Evolutionary conservation across 2,888 invertebrate genomes (phyloP), one percentile per base, ranked within the genome.

Genomic region (Pammene fasciana): DNA sequence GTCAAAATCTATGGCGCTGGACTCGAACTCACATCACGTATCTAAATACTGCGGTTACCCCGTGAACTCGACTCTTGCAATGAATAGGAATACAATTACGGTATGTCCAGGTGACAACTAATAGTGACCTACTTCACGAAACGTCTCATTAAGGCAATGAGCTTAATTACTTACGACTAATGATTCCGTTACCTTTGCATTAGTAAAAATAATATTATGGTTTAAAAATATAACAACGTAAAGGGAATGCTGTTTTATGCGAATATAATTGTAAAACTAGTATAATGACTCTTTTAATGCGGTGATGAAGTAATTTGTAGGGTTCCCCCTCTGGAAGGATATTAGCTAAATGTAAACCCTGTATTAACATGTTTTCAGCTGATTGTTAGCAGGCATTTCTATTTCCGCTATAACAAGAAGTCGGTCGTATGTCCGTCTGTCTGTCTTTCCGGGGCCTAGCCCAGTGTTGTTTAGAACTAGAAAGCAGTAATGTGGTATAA

Each of bases 91-190:
- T 43, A 10, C 13, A 38, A 38, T 5, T 10, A 43, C 13, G 43
- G 41, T 50, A 57, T 68, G 59, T 70, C 66, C 34, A 26, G 72
- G 55, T 73, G 72, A n/a, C 34, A 36, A 18, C 71, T 71, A n/a
- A n/a, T n/a, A 73, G 67, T 82, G 81, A 81, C 83, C 82, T 74
- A 78, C 76, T 82, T 78, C 78, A 80, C 76, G 75, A 78, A 79
- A 78, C 78, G 79, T 78, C 82, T 82, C 82, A 82, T 86, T 85
- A 82, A 78, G 75, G 73, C 82, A 81, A 82, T 82, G 79, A 75
- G 78, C 78, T 78, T 84, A 83, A 84, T 84, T 80, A 80, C 76
- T 76, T 76, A 72, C 71, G 75, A 48, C 73, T 78, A 76, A 77
- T 77, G 73, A 67, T 75, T 72, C 75, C 73, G 72, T 60, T 68